Base-by-base conservation (phyloP, 1,140 invertebrate species). In the Chironomus striatipennis region DNA sequence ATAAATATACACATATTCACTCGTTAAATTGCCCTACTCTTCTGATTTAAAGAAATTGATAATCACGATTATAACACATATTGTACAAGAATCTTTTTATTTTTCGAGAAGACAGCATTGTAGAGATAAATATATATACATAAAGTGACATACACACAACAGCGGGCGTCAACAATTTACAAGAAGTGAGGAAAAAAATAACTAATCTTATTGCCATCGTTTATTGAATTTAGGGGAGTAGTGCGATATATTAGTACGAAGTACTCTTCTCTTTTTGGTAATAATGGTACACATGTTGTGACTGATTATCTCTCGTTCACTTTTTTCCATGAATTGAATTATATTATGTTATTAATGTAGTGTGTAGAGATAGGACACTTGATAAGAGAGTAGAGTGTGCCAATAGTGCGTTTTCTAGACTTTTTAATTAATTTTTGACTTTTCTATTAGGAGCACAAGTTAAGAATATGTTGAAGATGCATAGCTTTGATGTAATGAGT, bases 1-100 rank as follows among this genome's bases (percentile, higher is more conserved):
- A 34, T 34, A 34, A 34, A 34, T 34, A 34, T 34, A 34, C 24
- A 34, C 24, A 34, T 34, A 34, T 34, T 34, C 1, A n/a, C 47
- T 57, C 47, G 47, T 57, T 57, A 57, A 57, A 57, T 57, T 12
- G 47, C 24, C 47, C 47, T 57, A n/a, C 47, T 34, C 24, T 70
- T 20, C 65, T 20, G 65, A 70, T 70, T 70, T 70, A 70, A 70
- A 70, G 65, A 20, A 70, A 70, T 17, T 70, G 65, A 70, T 70
- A 70, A 70, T 70, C 65, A 70, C 65, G 65, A 70, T 70, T 70
- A 70, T 70, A 70, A 70, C 65, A 70, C 65, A 70, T 70, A 70
- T 70, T 70, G 65, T 70, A 70, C 65, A 70, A 70, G 17, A 70
- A 57, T 57, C 47, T 57, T 57, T 57, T 57, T 57, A n/a, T 57